These are phyloP conservation scores for Marcusenius ussheri DNA, from an alignment of 2,113 vertebrate species.

Conservation along the genomic window DNA sequence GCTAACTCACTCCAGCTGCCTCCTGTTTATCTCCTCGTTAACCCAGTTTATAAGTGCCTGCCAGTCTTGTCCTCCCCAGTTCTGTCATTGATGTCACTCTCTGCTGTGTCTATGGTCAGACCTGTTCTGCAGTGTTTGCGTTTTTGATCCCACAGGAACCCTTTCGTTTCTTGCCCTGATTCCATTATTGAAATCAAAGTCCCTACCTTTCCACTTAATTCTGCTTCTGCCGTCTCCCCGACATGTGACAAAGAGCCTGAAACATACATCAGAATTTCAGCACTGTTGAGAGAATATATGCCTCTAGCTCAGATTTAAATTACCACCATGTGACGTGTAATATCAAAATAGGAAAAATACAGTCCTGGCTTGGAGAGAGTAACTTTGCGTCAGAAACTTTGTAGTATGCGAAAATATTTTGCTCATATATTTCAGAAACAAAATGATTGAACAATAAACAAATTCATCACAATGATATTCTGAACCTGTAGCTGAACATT, in stretches of 20 bases:
- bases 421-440: background rate
- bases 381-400: background rate
- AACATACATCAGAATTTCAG: background rate
- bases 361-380: background rate
- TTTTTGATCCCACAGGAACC: too few species aligned
- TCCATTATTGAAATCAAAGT: too few species aligned
- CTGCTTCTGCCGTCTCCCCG: too few species aligned
- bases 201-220: too few species aligned
- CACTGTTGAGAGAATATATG: background rate
- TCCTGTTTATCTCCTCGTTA: too few species aligned
- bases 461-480: background rate
- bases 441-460: background rate
- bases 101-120: too few species aligned
- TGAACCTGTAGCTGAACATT: background rate
- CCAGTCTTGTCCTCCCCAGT: too few species aligned
- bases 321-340: background rate
- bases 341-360: background rate
- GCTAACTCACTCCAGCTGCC: too few species aligned
- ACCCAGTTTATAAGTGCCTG: too few species aligned
- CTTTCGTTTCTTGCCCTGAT: too few species aligned
- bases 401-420: background rate
- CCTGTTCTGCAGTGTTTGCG: too few species aligned
- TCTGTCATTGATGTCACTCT: too few species aligned
- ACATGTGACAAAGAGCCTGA: background rate
- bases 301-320: background rate